phyloP scores from a whole-genome alignment of 2,888 invertebrate species.

The Nephrotoma guestfalica region DNA sequence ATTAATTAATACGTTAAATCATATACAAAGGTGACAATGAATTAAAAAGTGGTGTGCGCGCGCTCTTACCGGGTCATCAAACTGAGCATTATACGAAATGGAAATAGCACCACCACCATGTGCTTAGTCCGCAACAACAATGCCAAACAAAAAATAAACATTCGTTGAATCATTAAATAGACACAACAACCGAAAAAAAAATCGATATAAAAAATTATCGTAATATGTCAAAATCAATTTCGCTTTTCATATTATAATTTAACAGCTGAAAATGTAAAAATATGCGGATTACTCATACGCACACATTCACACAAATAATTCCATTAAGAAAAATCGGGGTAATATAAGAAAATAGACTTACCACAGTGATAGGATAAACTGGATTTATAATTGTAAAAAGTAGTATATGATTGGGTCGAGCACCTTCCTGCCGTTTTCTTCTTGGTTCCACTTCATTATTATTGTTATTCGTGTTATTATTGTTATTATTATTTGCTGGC shows the following conservation, averaged over 20 bases:
- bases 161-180: neutral
- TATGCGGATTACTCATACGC: neutral
- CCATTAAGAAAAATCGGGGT: neutral
- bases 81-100: neutral
- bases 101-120: neutral
- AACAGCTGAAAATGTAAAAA: neutral
- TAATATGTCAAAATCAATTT: neutral
- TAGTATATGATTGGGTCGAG: constrained; percentile 89
- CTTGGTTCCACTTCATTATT: constrained; percentile 43
- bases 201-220: neutral
- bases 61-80: neutral
- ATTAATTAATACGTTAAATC: neutral
- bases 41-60: neutral
- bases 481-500: neutral
- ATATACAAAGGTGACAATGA: neutral
- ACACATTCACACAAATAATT: neutral
- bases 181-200: neutral
- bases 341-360: constrained; percentile 41
- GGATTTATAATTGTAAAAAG: constrained; percentile 97
- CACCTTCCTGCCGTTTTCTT: constrained; percentile 64
- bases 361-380: constrained; percentile 98
- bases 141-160: neutral
- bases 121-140: neutral
- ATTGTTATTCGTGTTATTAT: neutral
- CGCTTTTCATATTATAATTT: neutral